phyloP scores from a whole-genome alignment of 2,113 vertebrate genomes.

The Anas platyrhynchos region DNA sequence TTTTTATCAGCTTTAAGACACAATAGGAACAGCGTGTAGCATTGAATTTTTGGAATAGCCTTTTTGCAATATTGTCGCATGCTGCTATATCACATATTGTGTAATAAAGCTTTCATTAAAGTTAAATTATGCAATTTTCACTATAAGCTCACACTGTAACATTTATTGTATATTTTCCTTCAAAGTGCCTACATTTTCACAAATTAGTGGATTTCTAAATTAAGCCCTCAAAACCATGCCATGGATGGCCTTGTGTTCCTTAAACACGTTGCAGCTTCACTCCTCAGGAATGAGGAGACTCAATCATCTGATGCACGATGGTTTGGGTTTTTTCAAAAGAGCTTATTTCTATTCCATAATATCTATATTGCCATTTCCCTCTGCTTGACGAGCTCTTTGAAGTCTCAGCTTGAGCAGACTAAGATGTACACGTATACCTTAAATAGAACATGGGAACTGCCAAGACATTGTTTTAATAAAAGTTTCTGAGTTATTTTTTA shows the following conservation, averaged over 20 bases:
- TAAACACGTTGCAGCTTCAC: background rate
- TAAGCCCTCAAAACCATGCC: background rate
- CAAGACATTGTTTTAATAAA: background rate
- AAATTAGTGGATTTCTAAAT: background rate
- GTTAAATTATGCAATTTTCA: background rate
- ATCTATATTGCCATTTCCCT: background rate
- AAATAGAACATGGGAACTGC: background rate
- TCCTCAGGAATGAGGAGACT: accelerated
- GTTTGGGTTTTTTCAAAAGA: background rate
- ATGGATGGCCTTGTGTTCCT: accelerated
- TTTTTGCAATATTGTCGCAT: background rate
- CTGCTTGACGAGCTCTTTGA: background rate
- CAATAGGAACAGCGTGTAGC: accelerated
- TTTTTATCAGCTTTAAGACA: background rate
- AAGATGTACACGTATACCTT: background rate
- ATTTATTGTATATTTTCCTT: background rate
- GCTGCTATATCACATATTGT: background rate
- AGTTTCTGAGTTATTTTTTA: background rate
- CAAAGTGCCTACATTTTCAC: background rate
- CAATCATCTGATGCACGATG: background rate
- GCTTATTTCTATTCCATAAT: background rate
- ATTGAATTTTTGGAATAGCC: background rate
- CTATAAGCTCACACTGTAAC: accelerated
- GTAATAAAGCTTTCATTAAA: background rate
- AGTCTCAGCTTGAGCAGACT: background rate